A percentile compares a stretch with the other conserved stretches of the same genome.
These are phyloP conservation scores for Netelia melanura DNA, from an alignment of 2,888 invertebrate species.

Conservation along the genomic window DNA sequence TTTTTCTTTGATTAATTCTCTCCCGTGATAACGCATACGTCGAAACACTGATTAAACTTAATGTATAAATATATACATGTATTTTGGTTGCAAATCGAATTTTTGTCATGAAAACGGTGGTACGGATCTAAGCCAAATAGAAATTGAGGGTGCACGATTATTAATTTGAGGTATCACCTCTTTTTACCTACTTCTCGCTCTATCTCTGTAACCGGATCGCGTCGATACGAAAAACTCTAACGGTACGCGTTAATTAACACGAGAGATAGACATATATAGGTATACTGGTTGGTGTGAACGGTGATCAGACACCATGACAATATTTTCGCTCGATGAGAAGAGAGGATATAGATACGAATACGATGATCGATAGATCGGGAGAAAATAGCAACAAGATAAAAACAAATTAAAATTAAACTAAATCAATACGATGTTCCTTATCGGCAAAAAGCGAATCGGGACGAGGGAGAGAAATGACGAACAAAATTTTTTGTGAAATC, in stretches of 20 bases:
- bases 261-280: slow-evolving; percentile 48
- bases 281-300: not conserved
- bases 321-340: not conserved
- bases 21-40: too few relatives aligned
- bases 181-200: slow-evolving; percentile 15
- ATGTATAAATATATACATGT: too few relatives aligned
- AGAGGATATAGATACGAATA: not conserved
- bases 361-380: slow-evolving; percentile 1
- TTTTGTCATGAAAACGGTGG: too few relatives aligned
- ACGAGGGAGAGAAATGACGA: slow-evolving; percentile 28
- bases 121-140: too few relatives aligned
- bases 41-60: too few relatives aligned
- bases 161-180: too few relatives aligned
- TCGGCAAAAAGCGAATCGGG: not conserved
- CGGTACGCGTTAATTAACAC: slow-evolving; percentile 80
- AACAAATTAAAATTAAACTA: not conserved
- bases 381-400: not conserved
- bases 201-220: slow-evolving; percentile 3
- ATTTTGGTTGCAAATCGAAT: too few relatives aligned
- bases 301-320: not conserved
- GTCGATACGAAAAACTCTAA: slow-evolving; percentile 74
- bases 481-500: slow-evolving; percentile 1
- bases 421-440: not conserved
- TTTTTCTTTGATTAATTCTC: too few relatives aligned
- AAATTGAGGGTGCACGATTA: too few relatives aligned